Evolutionary conservation across 2,113 vertebrate species (phyloP).

Genomic region (Pantherophis guttatus): DNA sequence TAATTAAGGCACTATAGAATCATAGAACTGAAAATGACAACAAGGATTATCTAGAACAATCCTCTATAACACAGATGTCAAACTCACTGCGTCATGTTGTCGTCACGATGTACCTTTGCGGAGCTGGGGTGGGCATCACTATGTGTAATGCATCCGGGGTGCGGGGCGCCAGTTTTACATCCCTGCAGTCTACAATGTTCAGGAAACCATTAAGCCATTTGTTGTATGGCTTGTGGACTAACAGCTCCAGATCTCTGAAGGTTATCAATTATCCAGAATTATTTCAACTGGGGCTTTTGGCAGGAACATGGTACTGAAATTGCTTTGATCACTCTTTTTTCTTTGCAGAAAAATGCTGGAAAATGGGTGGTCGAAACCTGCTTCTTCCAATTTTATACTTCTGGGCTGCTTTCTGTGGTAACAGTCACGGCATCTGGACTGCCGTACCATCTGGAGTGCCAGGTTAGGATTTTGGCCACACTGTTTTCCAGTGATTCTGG

Average conservation of each 20-base stretch:
- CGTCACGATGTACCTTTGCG: too few species aligned
- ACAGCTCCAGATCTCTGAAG: not conserved
- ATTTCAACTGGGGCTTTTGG: not conserved
- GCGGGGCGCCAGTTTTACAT: too few species aligned
- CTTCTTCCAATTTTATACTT: not conserved
- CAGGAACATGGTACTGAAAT: not conserved
- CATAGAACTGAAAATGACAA: not conserved
- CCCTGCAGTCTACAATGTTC: not conserved
- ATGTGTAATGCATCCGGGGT: accelerated
- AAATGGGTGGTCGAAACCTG: not conserved
- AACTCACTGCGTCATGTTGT: too few species aligned
- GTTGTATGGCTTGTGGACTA: not conserved
- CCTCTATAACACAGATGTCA: not conserved
- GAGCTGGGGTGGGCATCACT: too few species aligned
- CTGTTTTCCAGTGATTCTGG: not conserved
- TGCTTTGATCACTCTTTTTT: not conserved
- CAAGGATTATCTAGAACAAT: not conserved
- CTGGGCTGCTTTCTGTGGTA: not conserved
- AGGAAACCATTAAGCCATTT: not conserved
- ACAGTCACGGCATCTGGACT: not conserved
- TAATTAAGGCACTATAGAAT: not conserved
- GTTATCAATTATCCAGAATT: not conserved
- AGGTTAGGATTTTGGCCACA: not conserved
- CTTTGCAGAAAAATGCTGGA: not conserved
- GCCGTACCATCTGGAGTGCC: not conserved